Conservation (phyloP, 1,140 invertebrate species). For the Papilio dardanus region DNA sequence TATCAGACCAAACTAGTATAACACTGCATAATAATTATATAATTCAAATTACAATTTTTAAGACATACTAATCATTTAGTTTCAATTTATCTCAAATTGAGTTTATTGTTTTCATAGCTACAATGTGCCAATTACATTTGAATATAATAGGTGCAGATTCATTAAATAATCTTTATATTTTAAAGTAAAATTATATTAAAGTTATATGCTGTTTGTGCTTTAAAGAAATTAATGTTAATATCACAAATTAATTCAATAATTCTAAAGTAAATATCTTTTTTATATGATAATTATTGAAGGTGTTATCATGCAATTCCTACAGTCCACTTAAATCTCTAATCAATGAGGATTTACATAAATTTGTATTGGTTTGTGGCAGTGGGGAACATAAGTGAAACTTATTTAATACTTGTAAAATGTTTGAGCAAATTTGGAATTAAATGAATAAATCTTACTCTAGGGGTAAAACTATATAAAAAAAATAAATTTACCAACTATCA, state of each 20-base stretch:
- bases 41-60: background rate
- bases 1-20: background rate
- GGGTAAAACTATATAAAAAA: constrained; percentile 82
- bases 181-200: constrained; percentile 26
- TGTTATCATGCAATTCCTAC: constrained; percentile 56
- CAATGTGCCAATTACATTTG: constrained; percentile 21
- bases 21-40: constrained; percentile 12
- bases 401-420: constrained; percentile 73
- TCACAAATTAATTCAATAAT: constrained; percentile 34
- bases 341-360: constrained; percentile 44
- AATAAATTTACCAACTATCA: constrained; percentile 83
- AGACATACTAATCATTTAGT: constrained; percentile 1
- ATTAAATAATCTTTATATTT: background rate
- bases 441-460: constrained; percentile 78
- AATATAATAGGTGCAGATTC: constrained; percentile 12
- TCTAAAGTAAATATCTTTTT: constrained; percentile 19
- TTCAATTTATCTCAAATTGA: constrained; percentile 6
- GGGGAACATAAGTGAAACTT: constrained; percentile 72
- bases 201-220: constrained; percentile 23
- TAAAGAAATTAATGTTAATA: constrained; percentile 13
- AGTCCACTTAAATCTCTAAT: constrained; percentile 45
- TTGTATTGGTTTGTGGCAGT: constrained; percentile 58
- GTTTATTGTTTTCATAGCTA: constrained; percentile 11
- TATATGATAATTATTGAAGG: background rate
- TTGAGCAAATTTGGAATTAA: constrained; percentile 81